Base-by-base conservation (phyloP, 1,140 invertebrate genomes). In the Drosophila rhopaloa region DNA sequence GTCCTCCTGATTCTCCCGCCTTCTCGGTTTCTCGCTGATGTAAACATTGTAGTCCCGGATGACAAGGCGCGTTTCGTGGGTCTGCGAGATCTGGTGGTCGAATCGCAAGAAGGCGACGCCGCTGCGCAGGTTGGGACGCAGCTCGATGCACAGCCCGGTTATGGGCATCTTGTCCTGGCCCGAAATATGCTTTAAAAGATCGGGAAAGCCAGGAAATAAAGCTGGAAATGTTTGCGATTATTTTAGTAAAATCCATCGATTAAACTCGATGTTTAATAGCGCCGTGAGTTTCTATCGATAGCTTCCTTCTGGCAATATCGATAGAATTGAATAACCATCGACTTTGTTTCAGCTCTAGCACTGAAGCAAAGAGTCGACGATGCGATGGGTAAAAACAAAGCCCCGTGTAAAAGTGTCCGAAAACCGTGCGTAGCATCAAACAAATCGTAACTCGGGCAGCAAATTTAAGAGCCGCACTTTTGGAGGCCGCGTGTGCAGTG, bases 361-460 rank as follows among this genome's bases (percentile, higher is more conserved):
- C 24, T 24, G 24, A 24, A 24, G 24, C 24, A 48, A 59, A 35
- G 71, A 79, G 74, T 72, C 74, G 74, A 79, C 71, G 76, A 76
- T 79, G 79, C 76, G 76, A 76, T 79, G 79, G 76, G 75, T 81
- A 85, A 84, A 80, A 84, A 84, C 81, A 83, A 83, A 84, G 72
- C 60, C 81, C 80, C 81, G 71, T 84, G 70, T 37, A 73, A 77
- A 68, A 72, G 37, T 50, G 32, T 62, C 67, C 48, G 71, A 81
- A 63, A 77, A 77, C 59, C 76, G 62, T 61, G 71, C 68, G 48
- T 79, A 89, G 79, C 79, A 73, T 83, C 63, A 81, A 77, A 68
- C 63, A 66, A 83, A 63, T 70, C 58, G 71, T 73, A 58, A 59
- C 58, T 65, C 24, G 71, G 81, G 58, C 77, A 54, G 73, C 61